Evolutionary conservation across 1,140 invertebrate species (phyloP).

Genomic region (Zaprionus kolodkinae): DNA sequence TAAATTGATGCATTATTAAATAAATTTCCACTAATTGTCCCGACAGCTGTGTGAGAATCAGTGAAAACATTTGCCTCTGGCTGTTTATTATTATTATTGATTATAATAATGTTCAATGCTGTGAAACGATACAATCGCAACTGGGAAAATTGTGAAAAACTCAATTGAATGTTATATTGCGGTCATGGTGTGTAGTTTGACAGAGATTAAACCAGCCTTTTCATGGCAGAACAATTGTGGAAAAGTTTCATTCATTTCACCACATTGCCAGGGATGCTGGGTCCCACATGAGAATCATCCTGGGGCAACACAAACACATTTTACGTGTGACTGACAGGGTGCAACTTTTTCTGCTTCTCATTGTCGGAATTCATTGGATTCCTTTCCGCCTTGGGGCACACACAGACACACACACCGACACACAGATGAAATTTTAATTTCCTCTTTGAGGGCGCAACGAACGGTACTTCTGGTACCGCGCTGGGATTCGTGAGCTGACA

Average conservation of each 20-base stretch:
- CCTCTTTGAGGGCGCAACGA: slow-evolving; percentile 5
- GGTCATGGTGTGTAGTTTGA: background rate
- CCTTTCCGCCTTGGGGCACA: slow-evolving; percentile 3
- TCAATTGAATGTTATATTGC: slow-evolving; percentile 1
- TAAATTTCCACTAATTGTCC: slow-evolving; percentile 61
- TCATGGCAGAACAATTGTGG: background rate
- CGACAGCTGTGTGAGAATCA: slow-evolving; percentile 41
- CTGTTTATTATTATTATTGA: slow-evolving; percentile 14
- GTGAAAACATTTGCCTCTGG: slow-evolving; percentile 3
- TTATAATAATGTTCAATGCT: slow-evolving; percentile 24
- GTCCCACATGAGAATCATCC: background rate
- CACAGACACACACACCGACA: background rate
- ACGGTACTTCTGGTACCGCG: background rate
- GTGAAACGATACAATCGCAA: slow-evolving; percentile 18
- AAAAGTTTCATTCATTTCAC: slow-evolving; percentile 1
- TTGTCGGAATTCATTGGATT: slow-evolving; percentile 18
- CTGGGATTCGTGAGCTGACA: background rate
- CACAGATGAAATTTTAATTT: slow-evolving; percentile 44
- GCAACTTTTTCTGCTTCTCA: slow-evolving; percentile 26
- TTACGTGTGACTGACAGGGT: slow-evolving; percentile 33
- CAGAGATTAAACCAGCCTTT: background rate
- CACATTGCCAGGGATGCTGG: background rate
- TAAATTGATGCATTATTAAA: slow-evolving; percentile 53
- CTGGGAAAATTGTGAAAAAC: slow-evolving; percentile 12
- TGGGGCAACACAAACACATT: background rate